Evolutionary conservation across 2,888 invertebrate genomes (phyloP), one percentile per base, ranked within the genome.

Genomic region (Eudasyphora cyanicolor): DNA sequence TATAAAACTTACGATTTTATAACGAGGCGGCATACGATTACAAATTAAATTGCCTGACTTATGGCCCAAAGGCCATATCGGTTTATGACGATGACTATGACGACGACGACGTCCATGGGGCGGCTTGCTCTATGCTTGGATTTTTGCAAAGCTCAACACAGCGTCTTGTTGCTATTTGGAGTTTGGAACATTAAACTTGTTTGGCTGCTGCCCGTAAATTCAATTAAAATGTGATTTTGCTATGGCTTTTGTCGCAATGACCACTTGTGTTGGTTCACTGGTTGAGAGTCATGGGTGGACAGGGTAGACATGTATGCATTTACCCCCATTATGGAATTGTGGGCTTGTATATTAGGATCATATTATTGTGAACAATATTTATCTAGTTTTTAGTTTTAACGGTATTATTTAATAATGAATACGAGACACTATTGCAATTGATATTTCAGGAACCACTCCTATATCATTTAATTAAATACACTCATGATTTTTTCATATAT

Each of bases 21-120:
- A 85, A 85, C 85, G 73, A 83, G 85, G 80, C 85, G 85, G 80
- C 78, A 82, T 81, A 79, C 79, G 82, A 84, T 82, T 84, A 82
- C 85, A 85, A 85, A 85, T 86, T 86, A 86, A 86, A 86, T 78
- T 86, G 83, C 79, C 64, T 82, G 84, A 86, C 78, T 85, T 85
- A 86, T 85, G 85, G 79, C 79, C 77, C 79, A 73, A 78, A 80
- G 84, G 70, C 82, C n/a, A n/a, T 80, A 69, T 76, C 78, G 81
- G 81, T 79, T 84, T 79, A 77, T 70, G 82, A 64, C 81, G n/a
- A 71, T 29, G 27, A n/a, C n/a, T n/a, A n/a, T n/a, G n/a, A n/a
- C n/a, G n/a, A n/a, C n/a, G 24, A 27, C 7, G 12, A 17, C 27
- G 49, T 1, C 57, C 12, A 17, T 17, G 49, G 49, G 3, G 49